Percentiles rank a stretch among this genome's conserved stretches.
Conservation (phyloP, 1,140 invertebrate genomes). For the Ganaspis sp. region DNA sequence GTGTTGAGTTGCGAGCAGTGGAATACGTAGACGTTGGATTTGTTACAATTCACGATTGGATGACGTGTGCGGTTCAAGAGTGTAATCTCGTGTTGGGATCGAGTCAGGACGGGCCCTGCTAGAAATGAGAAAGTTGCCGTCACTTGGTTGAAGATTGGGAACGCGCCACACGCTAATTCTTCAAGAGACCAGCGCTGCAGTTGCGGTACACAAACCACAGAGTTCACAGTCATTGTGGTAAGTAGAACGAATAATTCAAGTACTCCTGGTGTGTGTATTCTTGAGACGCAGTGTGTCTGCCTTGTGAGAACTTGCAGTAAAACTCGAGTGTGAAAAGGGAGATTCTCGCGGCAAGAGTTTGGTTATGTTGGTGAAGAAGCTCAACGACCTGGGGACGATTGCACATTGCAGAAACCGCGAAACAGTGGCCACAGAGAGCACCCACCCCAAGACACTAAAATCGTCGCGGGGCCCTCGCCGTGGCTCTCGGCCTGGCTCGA, state of each 20-base stretch:
- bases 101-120: slow-evolving; percentile 39
- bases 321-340: neutral
- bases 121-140: slow-evolving; percentile 68
- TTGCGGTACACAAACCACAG: slow-evolving; percentile 49
- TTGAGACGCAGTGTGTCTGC: neutral
- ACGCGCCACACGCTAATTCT: slow-evolving; percentile 52
- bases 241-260: slow-evolving; percentile 4
- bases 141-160: slow-evolving; percentile 55
- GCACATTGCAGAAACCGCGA: slow-evolving; percentile 62
- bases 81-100: neutral
- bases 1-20: neutral
- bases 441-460: slow-evolving; percentile 76
- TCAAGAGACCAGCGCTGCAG: slow-evolving; percentile 46
- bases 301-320: neutral
- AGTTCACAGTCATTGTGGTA: slow-evolving; percentile 35
- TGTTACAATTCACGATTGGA: neutral
- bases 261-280: neutral
- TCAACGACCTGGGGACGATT: slow-evolving; percentile 18
- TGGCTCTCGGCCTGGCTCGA: slow-evolving; percentile 71
- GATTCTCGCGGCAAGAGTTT: neutral
- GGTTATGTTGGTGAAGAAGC: neutral
- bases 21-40: neutral
- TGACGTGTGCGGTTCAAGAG: neutral
- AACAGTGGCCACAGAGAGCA: slow-evolving; percentile 70
- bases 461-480: slow-evolving; percentile 74